Evolutionary conservation across 2,797 vertebrate species (phyloP).

Genomic region (Scyliorhinus canicula): DNA sequence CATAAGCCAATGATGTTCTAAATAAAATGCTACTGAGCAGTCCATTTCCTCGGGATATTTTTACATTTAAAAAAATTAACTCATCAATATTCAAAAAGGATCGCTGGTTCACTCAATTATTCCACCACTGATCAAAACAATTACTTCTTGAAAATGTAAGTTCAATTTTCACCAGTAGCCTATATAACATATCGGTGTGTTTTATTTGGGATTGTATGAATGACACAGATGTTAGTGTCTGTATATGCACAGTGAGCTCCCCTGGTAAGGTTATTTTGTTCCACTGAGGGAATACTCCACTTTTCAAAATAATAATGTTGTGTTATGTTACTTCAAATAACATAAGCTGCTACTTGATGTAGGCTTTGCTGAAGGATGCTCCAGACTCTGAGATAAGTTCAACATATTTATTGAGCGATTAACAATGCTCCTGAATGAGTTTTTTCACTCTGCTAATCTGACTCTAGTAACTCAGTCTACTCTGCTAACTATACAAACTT

Average conservation of each 20-base stretch:
- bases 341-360: too few relatives aligned
- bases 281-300: not conserved
- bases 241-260: not conserved
- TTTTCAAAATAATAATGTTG: not conserved
- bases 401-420: too few relatives aligned
- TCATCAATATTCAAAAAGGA: not conserved
- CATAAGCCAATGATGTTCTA: not conserved
- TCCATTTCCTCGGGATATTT: not conserved
- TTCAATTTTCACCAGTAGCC: not conserved
- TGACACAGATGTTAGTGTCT: not conserved
- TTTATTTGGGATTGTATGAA: not conserved
- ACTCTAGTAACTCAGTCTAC: too few relatives aligned
- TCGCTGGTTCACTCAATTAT: not conserved
- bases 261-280: not conserved
- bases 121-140: not conserved
- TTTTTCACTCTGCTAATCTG: too few relatives aligned
- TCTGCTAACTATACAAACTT: too few relatives aligned
- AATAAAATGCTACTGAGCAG: not conserved
- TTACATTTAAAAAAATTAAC: not conserved
- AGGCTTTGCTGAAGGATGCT: too few relatives aligned
- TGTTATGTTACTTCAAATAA: too few relatives aligned
- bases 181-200: not conserved
- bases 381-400: too few relatives aligned
- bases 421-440: too few relatives aligned
- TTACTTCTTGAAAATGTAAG: not conserved